Evolutionary conservation across 2,113 vertebrate species (phyloP), one percentile per base, ranked within the genome.

Genomic region (Chauna torquata): DNA sequence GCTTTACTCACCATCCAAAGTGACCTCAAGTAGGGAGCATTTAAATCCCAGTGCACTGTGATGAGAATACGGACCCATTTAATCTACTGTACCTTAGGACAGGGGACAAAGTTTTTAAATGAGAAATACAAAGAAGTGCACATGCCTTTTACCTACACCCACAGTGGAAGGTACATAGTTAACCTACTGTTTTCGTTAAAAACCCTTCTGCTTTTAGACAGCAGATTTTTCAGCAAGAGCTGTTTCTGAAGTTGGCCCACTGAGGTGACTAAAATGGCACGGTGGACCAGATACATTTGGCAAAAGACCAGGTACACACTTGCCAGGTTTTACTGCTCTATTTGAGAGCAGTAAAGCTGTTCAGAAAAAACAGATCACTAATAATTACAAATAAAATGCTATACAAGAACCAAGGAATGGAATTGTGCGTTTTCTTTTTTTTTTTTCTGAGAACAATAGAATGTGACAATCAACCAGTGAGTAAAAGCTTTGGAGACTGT

Each of bases 371-470:
- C 50, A 36, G 80, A 77, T 93, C n/a, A 2, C 38, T n/a, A 11
- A 82, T n/a, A 34, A 28, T 7, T 38, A 94, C 88, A 80, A 86
- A 70, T n/a, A 18, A 86, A 97, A 91, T 11, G 69, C 78, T 65
- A 71, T 9, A 88, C 42, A 34, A 70, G 92, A 94, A 88, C 38
- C 12, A 57, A 89, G 68, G 79, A 96, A 96, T 50, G 52, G 38
- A 91, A 90, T 96, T 97, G 96, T 97, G 96, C 93, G 92, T 65
- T 95, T 94, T 82, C 94, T 94, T 82, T 71, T 78, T 58, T 59
- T 36, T 16, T 81, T 16, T 81, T 61, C 79, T 82, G 89, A 97
- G 88, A 96, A 91, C 79, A 85, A n/a, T 30, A 94, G 82, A 88
- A 86, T 30, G 88, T 87, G 66, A 95, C 92, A 83, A 91, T 61